phyloP scores from a whole-genome alignment of 2,797 vertebrate species.

The Oreortyx pictus region DNA sequence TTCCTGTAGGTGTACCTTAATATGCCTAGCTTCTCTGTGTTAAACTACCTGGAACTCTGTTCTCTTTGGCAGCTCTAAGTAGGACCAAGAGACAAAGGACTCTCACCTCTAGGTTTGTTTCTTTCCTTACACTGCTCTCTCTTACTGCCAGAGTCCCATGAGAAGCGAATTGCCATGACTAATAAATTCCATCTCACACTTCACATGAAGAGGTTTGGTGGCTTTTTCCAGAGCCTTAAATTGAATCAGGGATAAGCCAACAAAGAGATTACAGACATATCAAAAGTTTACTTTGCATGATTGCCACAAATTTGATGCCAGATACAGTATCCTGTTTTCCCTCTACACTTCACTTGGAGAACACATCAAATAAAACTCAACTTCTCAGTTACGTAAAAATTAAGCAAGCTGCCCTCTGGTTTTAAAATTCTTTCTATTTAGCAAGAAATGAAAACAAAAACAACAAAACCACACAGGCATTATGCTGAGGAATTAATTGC shows the following conservation, averaged over 20 bases:
- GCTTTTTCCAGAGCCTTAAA: slow-evolving; percentile 72
- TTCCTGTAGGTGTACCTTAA: background rate
- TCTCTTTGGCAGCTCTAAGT: background rate
- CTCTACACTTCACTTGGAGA: slow-evolving; percentile 63
- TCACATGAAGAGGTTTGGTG: slow-evolving; percentile 60
- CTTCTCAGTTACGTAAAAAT: slow-evolving; percentile 70
- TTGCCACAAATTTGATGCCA: slow-evolving; percentile 68
- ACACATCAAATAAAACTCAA: slow-evolving; percentile 72
- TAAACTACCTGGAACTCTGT: background rate
- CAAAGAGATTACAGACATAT: slow-evolving; percentile 70
- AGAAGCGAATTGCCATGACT: slow-evolving; percentile 49
- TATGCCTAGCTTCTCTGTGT: background rate
- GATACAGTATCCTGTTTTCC: slow-evolving; percentile 75
- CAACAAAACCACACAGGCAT: background rate
- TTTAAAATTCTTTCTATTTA: slow-evolving; percentile 49
- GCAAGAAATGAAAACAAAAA: background rate
- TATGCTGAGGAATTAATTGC: background rate
- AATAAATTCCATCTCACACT: slow-evolving; percentile 57
- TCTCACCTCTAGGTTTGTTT: background rate
- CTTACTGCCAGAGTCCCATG: background rate
- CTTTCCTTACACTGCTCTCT: background rate
- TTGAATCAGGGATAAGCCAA: slow-evolving; percentile 67
- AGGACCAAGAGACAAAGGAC: background rate
- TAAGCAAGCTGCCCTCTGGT: slow-evolving; percentile 38
- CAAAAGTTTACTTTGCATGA: slow-evolving; percentile 75